Percentiles rank a stretch among this genome's conserved stretches.
Evolutionary conservation across 1,140 invertebrate genomes (phyloP).

Genomic region (Megalopta genalis): DNA sequence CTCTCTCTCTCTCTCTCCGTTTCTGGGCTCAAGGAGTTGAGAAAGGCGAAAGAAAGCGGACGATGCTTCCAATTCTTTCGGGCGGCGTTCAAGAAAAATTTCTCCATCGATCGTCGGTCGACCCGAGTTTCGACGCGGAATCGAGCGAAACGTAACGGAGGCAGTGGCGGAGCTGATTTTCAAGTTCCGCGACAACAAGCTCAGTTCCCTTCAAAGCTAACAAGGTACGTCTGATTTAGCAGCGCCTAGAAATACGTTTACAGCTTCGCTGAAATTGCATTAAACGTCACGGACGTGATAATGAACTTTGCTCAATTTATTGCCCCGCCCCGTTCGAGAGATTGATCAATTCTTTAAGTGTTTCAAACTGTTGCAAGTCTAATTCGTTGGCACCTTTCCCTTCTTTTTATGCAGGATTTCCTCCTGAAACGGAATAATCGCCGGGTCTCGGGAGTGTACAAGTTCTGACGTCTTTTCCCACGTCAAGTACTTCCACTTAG

Average conservation of each 20-base stretch:
- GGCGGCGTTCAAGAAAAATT: conserved; percentile 1
- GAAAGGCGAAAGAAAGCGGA: conserved; percentile 3
- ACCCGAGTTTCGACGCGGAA: conserved; percentile 29
- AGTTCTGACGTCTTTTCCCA: no score
- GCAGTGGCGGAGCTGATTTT: conserved; percentile 14
- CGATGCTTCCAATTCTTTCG: conserved; percentile 8
- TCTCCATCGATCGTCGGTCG: conserved; percentile 24
- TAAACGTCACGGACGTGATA: conserved; percentile 8
- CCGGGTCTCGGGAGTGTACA: no score
- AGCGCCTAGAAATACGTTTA: conserved; percentile 24
- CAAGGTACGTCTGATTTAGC: conserved; percentile 16
- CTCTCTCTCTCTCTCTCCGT: no score
- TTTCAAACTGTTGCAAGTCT: background rate
- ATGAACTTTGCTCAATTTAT: conserved; percentile 11
- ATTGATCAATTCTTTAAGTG: background rate
- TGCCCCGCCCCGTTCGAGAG: background rate
- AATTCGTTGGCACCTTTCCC: background rate
- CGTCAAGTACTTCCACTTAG: no score
- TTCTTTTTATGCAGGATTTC: no score
- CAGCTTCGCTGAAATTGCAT: background rate
- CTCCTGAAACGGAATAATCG: no score
- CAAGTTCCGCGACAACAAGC: conserved; percentile 16
- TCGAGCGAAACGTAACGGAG: no score
- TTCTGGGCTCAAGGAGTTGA: background rate
- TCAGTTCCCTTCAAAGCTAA: conserved; percentile 10